Percentiles rank a stretch among this genome's conserved stretches.
These are phyloP conservation scores for Muraenolepis orangiensis DNA, from an alignment of 2,797 vertebrate species.

Conservation along the genomic window DNA sequence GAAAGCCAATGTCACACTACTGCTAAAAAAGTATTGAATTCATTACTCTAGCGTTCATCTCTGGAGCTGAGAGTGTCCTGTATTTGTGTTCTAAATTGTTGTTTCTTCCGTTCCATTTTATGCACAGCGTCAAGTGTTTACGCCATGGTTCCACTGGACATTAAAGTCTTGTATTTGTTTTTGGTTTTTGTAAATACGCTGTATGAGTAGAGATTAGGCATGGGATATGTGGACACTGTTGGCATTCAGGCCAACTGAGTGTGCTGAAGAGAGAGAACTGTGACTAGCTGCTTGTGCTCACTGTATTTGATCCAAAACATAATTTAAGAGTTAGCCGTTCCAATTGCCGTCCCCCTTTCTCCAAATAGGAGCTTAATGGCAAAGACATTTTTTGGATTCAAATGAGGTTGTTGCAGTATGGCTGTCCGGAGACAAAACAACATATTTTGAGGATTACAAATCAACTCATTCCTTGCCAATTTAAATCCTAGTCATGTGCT, in stretches of 20 bases:
- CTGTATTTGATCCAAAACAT: not conserved
- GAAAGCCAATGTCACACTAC: not conserved
- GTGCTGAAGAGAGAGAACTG: not conserved
- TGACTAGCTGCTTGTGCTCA: not conserved
- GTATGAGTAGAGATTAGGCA: not conserved
- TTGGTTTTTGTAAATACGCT: not conserved
- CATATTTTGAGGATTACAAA: not conserved
- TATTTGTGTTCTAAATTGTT: not conserved
- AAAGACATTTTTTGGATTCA: not conserved
- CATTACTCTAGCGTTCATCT: not conserved
- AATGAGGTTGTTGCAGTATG: not conserved
- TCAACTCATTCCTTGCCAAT: not conserved
- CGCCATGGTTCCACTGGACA: not conserved
- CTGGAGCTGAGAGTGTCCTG: not conserved
- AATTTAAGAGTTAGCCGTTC: not conserved
- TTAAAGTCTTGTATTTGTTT: conserved; percentile 2
- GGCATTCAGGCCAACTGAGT: not conserved
- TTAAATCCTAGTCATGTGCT: not conserved
- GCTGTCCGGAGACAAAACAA: not conserved
- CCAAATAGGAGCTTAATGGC: not conserved
- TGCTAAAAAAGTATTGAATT: not conserved
- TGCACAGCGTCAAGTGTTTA: not conserved
- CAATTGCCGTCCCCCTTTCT: not conserved
- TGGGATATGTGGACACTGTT: not conserved
- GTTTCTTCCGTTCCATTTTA: not conserved